Percentiles rank a stretch among this genome's conserved stretches.
These are phyloP conservation scores for Agrenia bidenticulata DNA, from an alignment of 2,888 invertebrate genomes.

Conservation along the genomic window DNA sequence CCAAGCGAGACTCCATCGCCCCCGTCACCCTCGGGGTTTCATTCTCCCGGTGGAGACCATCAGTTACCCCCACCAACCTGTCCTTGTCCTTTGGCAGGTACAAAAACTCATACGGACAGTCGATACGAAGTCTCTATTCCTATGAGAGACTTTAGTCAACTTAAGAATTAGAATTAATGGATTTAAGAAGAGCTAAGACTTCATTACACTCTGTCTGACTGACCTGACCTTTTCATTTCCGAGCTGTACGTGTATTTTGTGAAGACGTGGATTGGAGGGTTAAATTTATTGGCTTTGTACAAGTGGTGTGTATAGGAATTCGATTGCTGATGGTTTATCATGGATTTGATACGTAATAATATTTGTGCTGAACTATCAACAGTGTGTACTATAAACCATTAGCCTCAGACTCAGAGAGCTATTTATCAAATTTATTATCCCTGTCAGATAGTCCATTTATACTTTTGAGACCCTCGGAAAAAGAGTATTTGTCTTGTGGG, in stretches of 20 bases:
- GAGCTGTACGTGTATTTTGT: neutral
- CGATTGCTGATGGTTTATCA: no score
- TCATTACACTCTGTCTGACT: no score
- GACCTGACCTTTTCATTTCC: neutral
- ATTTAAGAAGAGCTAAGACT: no score
- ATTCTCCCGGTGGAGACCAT: neutral
- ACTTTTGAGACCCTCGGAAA: neutral
- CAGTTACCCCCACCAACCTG: neutral
- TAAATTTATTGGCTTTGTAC: no score
- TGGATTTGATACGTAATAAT: conserved; percentile 1
- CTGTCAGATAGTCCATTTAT: neutral
- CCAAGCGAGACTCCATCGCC: conserved; percentile 30
- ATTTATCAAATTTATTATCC: conserved; percentile 13
- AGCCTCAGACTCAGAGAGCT: neutral
- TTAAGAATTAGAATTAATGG: neutral
- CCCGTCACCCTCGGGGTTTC: conserved; percentile 13
- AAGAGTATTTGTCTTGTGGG: neutral
- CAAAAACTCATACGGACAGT: neutral
- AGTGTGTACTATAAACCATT: neutral
- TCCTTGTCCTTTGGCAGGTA: neutral
- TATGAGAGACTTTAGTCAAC: neutral
- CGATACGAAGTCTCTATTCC: conserved; percentile 10
- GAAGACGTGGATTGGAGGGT: no score
- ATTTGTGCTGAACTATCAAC: neutral
- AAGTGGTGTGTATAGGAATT: no score